A percentile compares a stretch with the other conserved stretches of the same genome.
These are phyloP conservation scores for Lucilia cuprina DNA, from an alignment of 1,140 invertebrate genomes.

Conservation along the genomic window DNA sequence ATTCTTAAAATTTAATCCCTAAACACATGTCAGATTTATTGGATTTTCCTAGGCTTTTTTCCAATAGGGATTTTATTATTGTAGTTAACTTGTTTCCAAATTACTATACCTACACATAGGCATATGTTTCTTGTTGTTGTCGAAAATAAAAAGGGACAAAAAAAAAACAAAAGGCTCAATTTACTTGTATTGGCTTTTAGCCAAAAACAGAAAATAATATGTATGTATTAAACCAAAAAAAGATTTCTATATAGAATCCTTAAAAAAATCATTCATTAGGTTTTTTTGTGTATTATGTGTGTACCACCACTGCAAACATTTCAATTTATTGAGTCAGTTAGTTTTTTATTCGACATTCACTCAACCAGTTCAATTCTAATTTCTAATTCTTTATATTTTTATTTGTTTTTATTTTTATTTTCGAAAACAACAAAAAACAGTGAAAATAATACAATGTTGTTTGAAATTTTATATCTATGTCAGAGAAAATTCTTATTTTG, in stretches of 20 bases:
- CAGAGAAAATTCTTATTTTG: neutral
- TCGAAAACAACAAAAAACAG: neutral
- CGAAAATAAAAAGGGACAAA: too few species aligned
- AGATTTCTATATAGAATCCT: neutral
- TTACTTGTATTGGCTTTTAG: conserved; percentile 15
- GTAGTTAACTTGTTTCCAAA: too few species aligned
- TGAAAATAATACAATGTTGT: neutral
- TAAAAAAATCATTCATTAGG: neutral
- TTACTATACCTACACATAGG: too few species aligned
- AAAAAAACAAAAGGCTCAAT: conserved; percentile 22
- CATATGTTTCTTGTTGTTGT: too few species aligned
- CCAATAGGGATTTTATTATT: neutral
- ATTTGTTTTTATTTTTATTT: neutral
- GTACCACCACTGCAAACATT: neutral
- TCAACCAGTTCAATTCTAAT: neutral
- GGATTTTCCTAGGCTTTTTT: neutral
- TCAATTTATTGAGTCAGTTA: conserved; percentile 2
- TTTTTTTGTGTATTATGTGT: neutral
- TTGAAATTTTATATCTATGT: neutral
- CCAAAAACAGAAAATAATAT: neutral
- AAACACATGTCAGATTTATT: neutral
- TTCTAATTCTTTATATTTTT: neutral
- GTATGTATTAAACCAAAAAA: neutral
- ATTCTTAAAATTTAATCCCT: neutral
- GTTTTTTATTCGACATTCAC: neutral